Evolutionary conservation across 2,888 invertebrate species (phyloP).

Genomic region (Cotesia congregata): DNA sequence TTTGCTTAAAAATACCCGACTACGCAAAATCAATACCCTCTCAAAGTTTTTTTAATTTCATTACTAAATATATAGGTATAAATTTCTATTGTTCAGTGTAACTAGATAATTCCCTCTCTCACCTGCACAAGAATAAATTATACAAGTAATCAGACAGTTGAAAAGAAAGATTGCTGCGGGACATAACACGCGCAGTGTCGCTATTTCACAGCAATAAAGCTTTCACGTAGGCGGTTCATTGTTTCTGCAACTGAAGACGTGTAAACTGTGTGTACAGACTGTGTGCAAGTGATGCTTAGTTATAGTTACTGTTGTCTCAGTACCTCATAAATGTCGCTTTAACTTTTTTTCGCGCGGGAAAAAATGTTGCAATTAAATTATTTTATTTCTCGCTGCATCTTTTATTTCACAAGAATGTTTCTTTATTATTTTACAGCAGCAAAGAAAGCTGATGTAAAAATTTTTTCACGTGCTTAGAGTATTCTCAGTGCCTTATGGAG

Average conservation of each 20-base stretch:
- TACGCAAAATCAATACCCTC: no score
- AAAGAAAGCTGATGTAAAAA: no score
- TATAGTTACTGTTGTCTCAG: neutral
- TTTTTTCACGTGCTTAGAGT: no score
- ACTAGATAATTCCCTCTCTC: neutral
- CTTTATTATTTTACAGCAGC: neutral
- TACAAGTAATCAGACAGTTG: slow-evolving; percentile 19
- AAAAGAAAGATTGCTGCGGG: slow-evolving; percentile 7
- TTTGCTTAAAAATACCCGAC: neutral
- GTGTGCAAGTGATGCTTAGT: neutral
- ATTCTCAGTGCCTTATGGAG: no score
- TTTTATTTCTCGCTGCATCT: neutral
- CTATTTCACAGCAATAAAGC: slow-evolving; percentile 2
- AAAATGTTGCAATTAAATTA: neutral
- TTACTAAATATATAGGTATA: neutral
- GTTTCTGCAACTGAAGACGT: slow-evolving; percentile 3
- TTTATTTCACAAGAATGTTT: neutral
- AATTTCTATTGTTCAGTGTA: neutral
- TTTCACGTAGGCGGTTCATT: neutral
- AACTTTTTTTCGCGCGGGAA: neutral
- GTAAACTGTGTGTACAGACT: neutral
- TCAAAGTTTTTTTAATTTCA: no score
- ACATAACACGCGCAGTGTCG: neutral
- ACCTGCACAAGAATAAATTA: neutral
- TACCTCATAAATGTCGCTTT: neutral